phyloP scores from a whole-genome alignment of 2,888 invertebrate species.

The Sialis lutaria region DNA sequence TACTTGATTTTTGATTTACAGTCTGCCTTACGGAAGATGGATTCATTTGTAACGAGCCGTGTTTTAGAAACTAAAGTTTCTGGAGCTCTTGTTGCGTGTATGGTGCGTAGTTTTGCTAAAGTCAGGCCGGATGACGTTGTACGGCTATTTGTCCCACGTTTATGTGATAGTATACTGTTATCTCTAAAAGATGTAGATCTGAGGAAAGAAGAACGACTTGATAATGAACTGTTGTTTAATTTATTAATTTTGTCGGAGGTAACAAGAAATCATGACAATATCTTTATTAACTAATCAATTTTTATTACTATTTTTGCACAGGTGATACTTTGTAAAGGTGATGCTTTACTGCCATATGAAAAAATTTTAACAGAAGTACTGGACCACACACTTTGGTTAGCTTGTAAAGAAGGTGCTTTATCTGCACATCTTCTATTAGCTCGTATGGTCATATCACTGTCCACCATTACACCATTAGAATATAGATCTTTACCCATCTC shows the following conservation, averaged over 20 bases:
- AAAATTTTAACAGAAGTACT: slow-evolving; percentile 46
- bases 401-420: slow-evolving; percentile 45
- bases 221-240: slow-evolving; percentile 62
- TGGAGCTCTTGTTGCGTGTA: slow-evolving; percentile 58
- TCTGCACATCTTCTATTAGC: slow-evolving; percentile 43
- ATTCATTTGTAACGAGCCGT: slow-evolving; percentile 50
- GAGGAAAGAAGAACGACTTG: slow-evolving; percentile 55
- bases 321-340: slow-evolving; percentile 47
- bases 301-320: slow-evolving; percentile 14
- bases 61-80: slow-evolving; percentile 74
- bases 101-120: slow-evolving; percentile 46
- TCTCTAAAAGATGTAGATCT: slow-evolving; percentile 46
- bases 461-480: slow-evolving; percentile 41
- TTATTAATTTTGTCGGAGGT: slow-evolving; percentile 55
- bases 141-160: slow-evolving; percentile 51
- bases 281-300: neutral
- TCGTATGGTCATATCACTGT: slow-evolving; percentile 38
- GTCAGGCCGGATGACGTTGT: slow-evolving; percentile 53
- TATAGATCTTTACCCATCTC: slow-evolving; percentile 40
- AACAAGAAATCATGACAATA: slow-evolving; percentile 7
- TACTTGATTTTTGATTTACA: slow-evolving; percentile 14
- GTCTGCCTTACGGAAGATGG: slow-evolving; percentile 57
- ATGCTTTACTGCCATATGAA: slow-evolving; percentile 43
- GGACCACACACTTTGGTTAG: slow-evolving; percentile 48
- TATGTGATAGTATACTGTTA: slow-evolving; percentile 45